Evolutionary conservation across 2,113 vertebrate genomes (phyloP).

Genomic region (Menura novaehollandiae): DNA sequence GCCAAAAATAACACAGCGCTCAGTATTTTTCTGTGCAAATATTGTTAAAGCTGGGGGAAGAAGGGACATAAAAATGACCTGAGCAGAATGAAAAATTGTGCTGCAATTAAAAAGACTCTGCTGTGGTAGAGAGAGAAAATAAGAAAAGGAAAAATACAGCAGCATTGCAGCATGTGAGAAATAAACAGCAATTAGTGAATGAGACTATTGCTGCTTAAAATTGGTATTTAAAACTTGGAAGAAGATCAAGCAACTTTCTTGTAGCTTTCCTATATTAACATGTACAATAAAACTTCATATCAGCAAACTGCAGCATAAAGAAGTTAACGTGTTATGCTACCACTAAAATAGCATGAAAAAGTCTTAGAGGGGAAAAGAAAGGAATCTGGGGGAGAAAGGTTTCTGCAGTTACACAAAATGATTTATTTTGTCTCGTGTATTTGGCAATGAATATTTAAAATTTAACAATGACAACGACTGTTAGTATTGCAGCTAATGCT

Average conservation of each 20-base stretch:
- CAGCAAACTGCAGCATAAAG: slow-evolving; percentile 51
- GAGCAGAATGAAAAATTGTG: slow-evolving; percentile 22
- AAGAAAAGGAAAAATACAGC: slow-evolving; percentile 33
- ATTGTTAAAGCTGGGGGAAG: neutral
- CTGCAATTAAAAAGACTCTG: slow-evolving; percentile 35
- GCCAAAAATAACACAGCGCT: slow-evolving; percentile 7
- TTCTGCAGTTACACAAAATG: neutral
- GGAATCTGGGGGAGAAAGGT: slow-evolving; percentile 12
- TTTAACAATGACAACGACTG: neutral
- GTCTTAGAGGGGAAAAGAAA: slow-evolving; percentile 32
- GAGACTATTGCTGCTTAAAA: slow-evolving; percentile 37
- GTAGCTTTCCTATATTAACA: slow-evolving; percentile 23
- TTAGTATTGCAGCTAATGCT: neutral
- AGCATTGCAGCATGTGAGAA: neutral
- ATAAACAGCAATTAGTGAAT: slow-evolving; percentile 54
- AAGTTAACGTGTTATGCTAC: neutral
- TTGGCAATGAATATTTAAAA: slow-evolving; percentile 19
- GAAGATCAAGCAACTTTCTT: slow-evolving; percentile 48
- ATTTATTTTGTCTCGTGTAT: slow-evolving; percentile 5
- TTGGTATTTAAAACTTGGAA: slow-evolving; percentile 47
- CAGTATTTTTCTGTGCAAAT: slow-evolving; percentile 23
- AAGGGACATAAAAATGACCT: slow-evolving; percentile 49
- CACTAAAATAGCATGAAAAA: slow-evolving; percentile 47
- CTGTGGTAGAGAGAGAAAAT: neutral
- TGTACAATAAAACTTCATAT: slow-evolving; percentile 39